These are phyloP conservation scores for Gryllus longicercus DNA, from an alignment of 2,888 invertebrate genomes.

Conservation along the genomic window DNA sequence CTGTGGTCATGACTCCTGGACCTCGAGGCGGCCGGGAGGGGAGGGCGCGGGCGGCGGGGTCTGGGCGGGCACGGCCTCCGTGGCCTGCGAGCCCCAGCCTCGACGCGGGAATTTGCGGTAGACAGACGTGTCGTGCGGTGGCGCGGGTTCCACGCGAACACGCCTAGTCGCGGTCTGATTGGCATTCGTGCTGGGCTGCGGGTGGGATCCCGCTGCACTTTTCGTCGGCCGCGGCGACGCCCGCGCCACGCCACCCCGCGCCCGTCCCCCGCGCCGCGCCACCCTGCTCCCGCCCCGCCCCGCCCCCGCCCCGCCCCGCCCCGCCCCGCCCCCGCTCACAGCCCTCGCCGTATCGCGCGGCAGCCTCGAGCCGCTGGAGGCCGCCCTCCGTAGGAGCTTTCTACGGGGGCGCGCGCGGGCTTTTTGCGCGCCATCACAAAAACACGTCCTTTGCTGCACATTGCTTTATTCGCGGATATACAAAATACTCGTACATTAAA, in stretches of 20 bases:
- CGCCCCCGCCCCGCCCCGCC: not conserved
- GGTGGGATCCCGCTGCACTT: not conserved
- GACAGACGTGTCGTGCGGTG: not conserved
- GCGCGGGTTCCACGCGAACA: not conserved
- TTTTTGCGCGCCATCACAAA: too few species aligned
- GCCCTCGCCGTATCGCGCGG: too few species aligned
- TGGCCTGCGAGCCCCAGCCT: not conserved
- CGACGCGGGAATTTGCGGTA: not conserved
- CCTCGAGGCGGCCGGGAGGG: not conserved
- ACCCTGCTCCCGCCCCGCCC: not conserved
- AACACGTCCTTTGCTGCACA: too few species aligned
- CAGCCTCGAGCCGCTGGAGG: too few species aligned
- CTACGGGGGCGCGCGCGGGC: too few species aligned
- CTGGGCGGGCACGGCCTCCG: not conserved
- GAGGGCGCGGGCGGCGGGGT: not conserved
- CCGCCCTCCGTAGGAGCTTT: too few species aligned
- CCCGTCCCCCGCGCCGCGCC: not conserved
- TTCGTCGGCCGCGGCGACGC: not conserved
- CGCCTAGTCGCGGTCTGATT: conserved; percentile 17
- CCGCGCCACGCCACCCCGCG: not conserved
- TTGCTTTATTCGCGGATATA: too few species aligned
- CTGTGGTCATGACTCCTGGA: too few species aligned
- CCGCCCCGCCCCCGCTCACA: not conserved
- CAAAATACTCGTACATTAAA: too few species aligned
- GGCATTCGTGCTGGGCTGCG: conserved; percentile 10